Evolutionary conservation across 2,113 vertebrate species (phyloP).

Genomic region (Chionis minor): DNA sequence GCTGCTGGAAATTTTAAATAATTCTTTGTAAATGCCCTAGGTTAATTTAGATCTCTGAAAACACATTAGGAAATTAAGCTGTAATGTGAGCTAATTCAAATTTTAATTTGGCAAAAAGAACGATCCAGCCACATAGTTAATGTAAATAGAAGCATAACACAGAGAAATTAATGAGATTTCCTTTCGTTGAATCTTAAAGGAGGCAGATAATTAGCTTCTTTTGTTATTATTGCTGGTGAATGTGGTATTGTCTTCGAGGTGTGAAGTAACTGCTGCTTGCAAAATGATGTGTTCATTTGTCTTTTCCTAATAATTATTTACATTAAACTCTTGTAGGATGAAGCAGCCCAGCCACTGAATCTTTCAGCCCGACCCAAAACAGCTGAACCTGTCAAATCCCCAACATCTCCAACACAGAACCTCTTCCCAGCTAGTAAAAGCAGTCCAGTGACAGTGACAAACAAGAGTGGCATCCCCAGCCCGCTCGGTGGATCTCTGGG

Average conservation of each 20-base stretch:
- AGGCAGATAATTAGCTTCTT: conserved; percentile 85
- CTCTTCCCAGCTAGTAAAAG: conserved; percentile 91
- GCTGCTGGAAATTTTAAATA: conserved; percentile 78
- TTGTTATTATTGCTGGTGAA: conserved; percentile 81
- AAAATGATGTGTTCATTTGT: conserved; percentile 80
- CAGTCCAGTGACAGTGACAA: conserved; percentile 86
- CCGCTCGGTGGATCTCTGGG: conserved; percentile 84
- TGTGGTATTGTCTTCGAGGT: conserved; percentile 82
- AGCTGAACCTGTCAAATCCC: conserved; percentile 90
- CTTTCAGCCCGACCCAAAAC: conserved; percentile 96
- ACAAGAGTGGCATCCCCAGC: conserved; percentile 91
- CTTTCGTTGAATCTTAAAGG: conserved; percentile 77
- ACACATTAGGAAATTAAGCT: conserved; percentile 92
- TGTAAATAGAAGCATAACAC: conserved; percentile 86
- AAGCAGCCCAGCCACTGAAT: conserved; percentile 97
- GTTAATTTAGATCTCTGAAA: conserved; percentile 87
- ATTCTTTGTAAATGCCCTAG: conserved; percentile 83
- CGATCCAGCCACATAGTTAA: conserved; percentile 86
- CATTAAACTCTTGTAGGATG: conserved; percentile 86
- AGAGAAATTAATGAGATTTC: conserved; percentile 84
- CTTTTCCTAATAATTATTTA: conserved; percentile 78
- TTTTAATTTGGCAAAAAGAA: conserved; percentile 98
- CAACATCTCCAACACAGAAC: conserved; percentile 92
- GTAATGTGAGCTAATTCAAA: conserved; percentile 92
- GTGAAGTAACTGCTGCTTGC: conserved; percentile 75